Evolutionary conservation across 30 jellyfish, hydroid and myxozoan genomes (phyloP), one percentile per base, ranked within the genome.

Genomic region (Hydractinia symbiolongicarpus): DNA sequence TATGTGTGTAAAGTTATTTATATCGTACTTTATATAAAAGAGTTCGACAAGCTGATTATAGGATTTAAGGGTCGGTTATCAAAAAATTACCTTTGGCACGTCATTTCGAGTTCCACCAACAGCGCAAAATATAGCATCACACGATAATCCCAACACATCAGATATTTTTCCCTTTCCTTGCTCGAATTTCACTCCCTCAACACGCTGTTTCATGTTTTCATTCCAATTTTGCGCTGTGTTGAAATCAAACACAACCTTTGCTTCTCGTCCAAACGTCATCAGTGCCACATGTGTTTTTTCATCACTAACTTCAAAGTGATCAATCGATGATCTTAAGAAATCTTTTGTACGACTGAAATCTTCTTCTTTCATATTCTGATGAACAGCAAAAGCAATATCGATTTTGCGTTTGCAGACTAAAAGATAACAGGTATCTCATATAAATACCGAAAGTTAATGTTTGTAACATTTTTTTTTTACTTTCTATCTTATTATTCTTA

Each of bases 321-420:
- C 93, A 78, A 89, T 58, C 7, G 93, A 49, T 16, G 87, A 54
- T 7, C 78, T 67, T 16, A 89, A 86, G 79, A 89, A 85, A 17
- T 76, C 79, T 52, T 89, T 84, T 19, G 86, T 77, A 19, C 53
- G 54, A 44, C 69, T 89, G 64, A 89, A 89, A 66, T 89, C 89
- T 9, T 69, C 71, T 6, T 83, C 75, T 9, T 89, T 89, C 19
- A 88, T 88, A 56, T 88, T 76, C 81, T 83, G 89, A 51, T 84
- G 95, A 74, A 89, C 52, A 76, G 86, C 89, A 55, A 89, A 89
- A 5, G 97, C 93, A 19, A 89, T 75, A 77, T 89, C 97, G 10
- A 89, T 89, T 75, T 85, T 85, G 5, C 97, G 19, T 4, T 13
- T 64, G 74, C 74, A 64, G 40, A 64, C 74, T 64, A 51, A 13